Evolutionary conservation across 2,888 invertebrate genomes (phyloP).

Genomic region (Macaria notata): DNA sequence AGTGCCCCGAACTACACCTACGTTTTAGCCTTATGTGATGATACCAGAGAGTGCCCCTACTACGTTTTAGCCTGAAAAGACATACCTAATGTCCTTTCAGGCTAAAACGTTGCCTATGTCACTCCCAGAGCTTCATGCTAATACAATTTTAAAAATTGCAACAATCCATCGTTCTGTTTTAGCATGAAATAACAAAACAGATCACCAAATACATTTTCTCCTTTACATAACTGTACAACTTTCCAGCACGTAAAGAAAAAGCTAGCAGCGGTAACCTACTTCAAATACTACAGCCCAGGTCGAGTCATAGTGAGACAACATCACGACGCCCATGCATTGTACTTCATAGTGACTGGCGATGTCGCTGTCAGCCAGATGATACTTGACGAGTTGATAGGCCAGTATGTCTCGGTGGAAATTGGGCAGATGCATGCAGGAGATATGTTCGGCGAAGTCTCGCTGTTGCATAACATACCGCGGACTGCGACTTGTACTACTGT

Average conservation of each 20-base stretch:
- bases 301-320: constrained; percentile 84
- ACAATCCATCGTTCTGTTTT: no score
- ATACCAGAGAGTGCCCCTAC: no score
- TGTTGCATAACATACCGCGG: constrained; percentile 83
- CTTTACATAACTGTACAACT: no score
- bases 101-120: no score
- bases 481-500: constrained; percentile 83
- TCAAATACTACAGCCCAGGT: constrained; percentile 82
- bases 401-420: constrained; percentile 69
- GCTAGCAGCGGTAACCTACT: constrained; percentile 83
- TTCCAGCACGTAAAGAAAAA: constrained; percentile 41
- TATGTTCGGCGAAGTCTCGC: constrained; percentile 86
- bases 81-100: no score
- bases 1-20: no score
- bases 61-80: no score
- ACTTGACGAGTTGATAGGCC: constrained; percentile 75
- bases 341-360: constrained; percentile 85
- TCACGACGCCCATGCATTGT: constrained; percentile 82
- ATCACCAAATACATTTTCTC: no score
- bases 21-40: no score
- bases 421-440: constrained; percentile 81
- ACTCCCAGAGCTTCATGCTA: no score
- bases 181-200: no score
- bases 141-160: no score
- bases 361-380: constrained; percentile 72